Percentiles rank a stretch among this genome's conserved stretches.
These are phyloP conservation scores for Salarias fasciatus DNA, from an alignment of 2,797 vertebrate species.

Conservation along the genomic window DNA sequence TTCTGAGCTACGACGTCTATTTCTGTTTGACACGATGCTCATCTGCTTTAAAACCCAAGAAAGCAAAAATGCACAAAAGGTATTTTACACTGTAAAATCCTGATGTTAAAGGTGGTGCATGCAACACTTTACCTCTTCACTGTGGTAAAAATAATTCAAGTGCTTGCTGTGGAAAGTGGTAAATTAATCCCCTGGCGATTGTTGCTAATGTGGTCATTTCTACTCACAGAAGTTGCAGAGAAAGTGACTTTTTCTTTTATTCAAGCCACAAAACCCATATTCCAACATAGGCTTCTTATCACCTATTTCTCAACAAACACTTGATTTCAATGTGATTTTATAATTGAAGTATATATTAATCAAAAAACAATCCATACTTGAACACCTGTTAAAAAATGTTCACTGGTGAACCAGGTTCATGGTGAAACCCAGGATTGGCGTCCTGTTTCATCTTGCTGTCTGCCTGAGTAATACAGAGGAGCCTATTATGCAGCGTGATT, in stretches of 20 bases:
- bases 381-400: too few relatives aligned
- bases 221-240: too few relatives aligned
- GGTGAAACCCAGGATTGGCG: too few relatives aligned
- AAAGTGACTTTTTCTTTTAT: too few relatives aligned
- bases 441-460: too few relatives aligned
- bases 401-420: too few relatives aligned
- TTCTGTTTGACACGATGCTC: slow-evolving; percentile 34
- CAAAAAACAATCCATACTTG: too few relatives aligned
- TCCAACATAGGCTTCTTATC: too few relatives aligned
- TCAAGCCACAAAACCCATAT: too few relatives aligned
- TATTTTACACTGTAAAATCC: neutral
- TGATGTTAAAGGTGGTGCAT: neutral
- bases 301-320: neutral
- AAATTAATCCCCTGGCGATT: neutral
- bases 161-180: neutral
- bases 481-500: too few relatives aligned
- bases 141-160: neutral
- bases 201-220: too few relatives aligned
- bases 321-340: neutral
- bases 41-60: slow-evolving; percentile 14
- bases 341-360: neutral
- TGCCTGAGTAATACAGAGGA: too few relatives aligned
- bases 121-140: neutral
- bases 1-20: slow-evolving; percentile 39
- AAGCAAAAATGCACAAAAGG: slow-evolving; percentile 10